Percentiles rank a stretch among this genome's conserved stretches.
These are phyloP conservation scores for Solenopsis fugax DNA, from an alignment of 1,140 invertebrate species.

Conservation along the genomic window DNA sequence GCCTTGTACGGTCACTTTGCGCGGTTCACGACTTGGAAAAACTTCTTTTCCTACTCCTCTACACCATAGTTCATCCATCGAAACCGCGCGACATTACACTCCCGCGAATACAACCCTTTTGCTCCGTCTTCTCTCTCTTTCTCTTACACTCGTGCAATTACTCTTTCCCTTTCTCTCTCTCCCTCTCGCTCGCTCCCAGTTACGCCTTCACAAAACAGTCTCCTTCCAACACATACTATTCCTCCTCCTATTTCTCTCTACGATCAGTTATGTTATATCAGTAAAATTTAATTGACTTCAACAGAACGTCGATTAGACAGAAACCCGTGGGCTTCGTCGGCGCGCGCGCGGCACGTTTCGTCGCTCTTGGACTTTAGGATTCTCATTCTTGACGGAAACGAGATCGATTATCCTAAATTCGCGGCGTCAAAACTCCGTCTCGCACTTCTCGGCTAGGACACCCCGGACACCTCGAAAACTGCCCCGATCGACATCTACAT, in stretches of 20 bases:
- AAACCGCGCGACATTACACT: not conserved
- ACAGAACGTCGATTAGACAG: constrained; percentile 82
- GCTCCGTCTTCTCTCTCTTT: constrained; percentile 47
- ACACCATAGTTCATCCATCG: constrained; percentile 9
- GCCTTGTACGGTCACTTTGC: constrained; percentile 35
- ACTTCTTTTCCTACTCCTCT: not conserved
- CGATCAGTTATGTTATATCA: constrained; percentile 78
- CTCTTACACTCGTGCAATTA: constrained; percentile 61
- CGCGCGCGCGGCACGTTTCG: constrained; percentile 23
- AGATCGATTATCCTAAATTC: not conserved
- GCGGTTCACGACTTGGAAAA: not conserved
- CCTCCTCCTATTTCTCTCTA: constrained; percentile 65
- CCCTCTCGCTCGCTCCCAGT: constrained; percentile 40
- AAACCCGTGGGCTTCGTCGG: constrained; percentile 48
- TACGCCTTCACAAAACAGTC: constrained; percentile 50
- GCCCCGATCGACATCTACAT: not conserved
- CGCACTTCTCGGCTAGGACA: constrained; percentile 18
- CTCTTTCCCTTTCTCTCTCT: constrained; percentile 63
- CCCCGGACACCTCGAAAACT: constrained; percentile 6
- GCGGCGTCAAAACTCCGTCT: not conserved
- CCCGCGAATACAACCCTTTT: constrained; percentile 3
- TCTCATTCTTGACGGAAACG: not conserved
- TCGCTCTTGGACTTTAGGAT: not conserved
- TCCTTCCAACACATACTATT: constrained; percentile 46
- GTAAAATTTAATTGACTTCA: constrained; percentile 86